Evolutionary conservation across 2,113 vertebrate genomes (phyloP).

Genomic region (Pongo pygmaeus): DNA sequence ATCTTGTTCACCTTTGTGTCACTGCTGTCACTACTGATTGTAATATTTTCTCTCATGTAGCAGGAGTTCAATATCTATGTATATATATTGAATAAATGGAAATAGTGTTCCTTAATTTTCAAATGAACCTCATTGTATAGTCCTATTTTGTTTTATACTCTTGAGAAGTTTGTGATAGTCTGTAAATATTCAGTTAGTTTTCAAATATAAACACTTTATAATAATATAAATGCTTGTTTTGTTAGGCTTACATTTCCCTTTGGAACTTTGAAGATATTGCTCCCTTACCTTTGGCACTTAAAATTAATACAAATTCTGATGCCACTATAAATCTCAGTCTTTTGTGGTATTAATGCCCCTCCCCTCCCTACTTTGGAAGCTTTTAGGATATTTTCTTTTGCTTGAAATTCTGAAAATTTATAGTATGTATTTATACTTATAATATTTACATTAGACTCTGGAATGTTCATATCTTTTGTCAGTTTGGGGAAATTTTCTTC

Average conservation of each 20-base stretch:
- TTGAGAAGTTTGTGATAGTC: background rate
- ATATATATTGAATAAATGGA: background rate
- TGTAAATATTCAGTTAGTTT: background rate
- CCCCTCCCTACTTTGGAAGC: background rate
- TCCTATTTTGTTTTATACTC: background rate
- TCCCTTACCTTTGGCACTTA: background rate
- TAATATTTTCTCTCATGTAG: background rate
- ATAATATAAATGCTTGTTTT: background rate
- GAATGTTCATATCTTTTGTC: background rate
- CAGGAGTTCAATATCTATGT: background rate
- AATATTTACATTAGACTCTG: background rate
- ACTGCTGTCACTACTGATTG: too few species aligned
- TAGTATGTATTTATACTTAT: background rate
- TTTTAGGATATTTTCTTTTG: background rate
- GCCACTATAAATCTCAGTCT: background rate
- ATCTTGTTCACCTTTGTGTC: background rate
- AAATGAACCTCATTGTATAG: background rate
- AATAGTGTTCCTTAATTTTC: background rate
- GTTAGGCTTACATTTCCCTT: background rate
- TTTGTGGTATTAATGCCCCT: background rate
- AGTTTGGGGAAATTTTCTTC: background rate
- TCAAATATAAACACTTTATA: background rate
- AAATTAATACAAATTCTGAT: slow-evolving; percentile 17
- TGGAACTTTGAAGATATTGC: background rate
- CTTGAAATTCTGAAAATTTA: slow-evolving; percentile 37